Evolutionary conservation across 2,888 invertebrate genomes (phyloP).

Genomic region (Cryptocephalus primarius): DNA sequence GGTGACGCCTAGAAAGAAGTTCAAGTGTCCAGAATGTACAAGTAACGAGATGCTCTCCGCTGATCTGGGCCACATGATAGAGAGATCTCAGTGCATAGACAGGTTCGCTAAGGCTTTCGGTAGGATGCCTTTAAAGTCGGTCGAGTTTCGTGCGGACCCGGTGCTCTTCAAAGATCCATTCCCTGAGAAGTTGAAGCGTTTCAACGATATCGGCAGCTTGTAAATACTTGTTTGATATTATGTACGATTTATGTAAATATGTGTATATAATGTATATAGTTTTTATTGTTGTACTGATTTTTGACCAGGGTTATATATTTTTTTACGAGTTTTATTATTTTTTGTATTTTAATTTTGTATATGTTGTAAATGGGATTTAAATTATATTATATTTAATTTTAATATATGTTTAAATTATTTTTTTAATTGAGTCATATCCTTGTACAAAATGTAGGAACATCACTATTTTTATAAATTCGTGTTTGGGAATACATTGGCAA

Average conservation of each 20-base stretch:
- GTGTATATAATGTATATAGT: conserved; percentile 9
- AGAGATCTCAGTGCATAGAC: conserved; percentile 83
- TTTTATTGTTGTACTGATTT: conserved; percentile 19
- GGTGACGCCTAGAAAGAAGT: conserved; percentile 92
- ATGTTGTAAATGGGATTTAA: conserved; percentile 19
- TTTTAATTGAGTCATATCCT: background rate
- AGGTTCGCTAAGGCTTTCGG: conserved; percentile 64
- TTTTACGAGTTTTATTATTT: conserved; percentile 16
- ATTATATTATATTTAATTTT: conserved; percentile 14
- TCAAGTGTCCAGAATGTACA: conserved; percentile 91
- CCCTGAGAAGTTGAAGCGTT: conserved; percentile 76
- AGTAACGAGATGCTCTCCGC: conserved; percentile 91
- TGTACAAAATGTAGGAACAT: no score
- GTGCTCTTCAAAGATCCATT: conserved; percentile 80
- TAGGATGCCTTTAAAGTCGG: conserved; percentile 74
- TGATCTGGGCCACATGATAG: conserved; percentile 85
- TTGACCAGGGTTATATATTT: conserved; percentile 19
- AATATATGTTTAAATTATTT: conserved; percentile 3
- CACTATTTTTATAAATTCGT: no score
- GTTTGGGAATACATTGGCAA: no score
- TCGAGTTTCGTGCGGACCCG: conserved; percentile 93
- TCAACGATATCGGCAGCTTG: conserved; percentile 81
- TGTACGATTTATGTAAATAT: conserved; percentile 5
- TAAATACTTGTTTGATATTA: conserved; percentile 34
- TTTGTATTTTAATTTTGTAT: conserved; percentile 17